Conservation (phyloP, 1,140 invertebrate genomes). For the Rhizoglyphus robini region DNA sequence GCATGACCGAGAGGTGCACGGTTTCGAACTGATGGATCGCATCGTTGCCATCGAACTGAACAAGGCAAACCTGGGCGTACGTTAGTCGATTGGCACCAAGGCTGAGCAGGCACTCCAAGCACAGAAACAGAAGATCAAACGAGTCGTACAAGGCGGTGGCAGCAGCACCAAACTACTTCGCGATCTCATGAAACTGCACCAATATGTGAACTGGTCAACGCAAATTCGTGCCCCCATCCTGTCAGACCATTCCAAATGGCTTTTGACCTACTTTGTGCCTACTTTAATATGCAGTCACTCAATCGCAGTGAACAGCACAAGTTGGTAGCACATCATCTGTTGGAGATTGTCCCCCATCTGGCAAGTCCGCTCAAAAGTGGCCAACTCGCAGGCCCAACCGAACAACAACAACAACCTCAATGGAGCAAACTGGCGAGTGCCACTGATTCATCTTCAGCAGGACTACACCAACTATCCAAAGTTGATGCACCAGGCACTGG, state of each 20-base stretch:
- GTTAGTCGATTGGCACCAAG: neutral
- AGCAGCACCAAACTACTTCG: neutral
- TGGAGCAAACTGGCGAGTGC: neutral
- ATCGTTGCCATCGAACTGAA: neutral
- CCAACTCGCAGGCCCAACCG: neutral
- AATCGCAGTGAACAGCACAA: conserved; percentile 17
- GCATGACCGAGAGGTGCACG: neutral
- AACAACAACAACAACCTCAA: neutral
- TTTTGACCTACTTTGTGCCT: neutral
- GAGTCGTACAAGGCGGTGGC: no score
- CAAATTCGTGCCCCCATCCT: neutral
- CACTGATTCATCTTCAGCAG: neutral
- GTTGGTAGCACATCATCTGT: neutral
- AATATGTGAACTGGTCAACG: neutral
- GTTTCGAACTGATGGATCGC: neutral
- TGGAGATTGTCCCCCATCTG: neutral
- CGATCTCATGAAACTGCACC: neutral
- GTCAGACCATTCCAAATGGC: no score
- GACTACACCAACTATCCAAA: neutral
- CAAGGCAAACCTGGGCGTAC: neutral
- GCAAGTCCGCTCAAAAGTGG: neutral
- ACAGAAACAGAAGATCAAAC: neutral
- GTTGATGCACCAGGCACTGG: neutral
- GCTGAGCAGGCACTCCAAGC: neutral
- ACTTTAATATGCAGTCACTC: neutral